Conservation (phyloP, 2,113 vertebrate species). For the Gavia stellata region DNA sequence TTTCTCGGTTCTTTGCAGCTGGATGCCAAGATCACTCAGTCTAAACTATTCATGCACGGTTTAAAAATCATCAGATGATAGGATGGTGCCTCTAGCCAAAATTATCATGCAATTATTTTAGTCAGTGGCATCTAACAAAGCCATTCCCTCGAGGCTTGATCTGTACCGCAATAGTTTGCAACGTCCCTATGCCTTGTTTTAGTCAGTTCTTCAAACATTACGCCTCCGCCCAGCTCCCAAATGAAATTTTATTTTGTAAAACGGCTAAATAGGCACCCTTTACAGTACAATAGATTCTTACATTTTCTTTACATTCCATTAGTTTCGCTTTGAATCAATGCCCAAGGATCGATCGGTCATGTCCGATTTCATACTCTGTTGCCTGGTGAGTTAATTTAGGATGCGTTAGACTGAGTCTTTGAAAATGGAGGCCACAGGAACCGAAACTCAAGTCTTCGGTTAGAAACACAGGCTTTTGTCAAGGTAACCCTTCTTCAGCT, state of each 20-base stretch:
- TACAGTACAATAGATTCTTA: background rate
- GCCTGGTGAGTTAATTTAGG: conserved; percentile 55
- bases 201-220: background rate
- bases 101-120: conserved; percentile 72
- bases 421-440: background rate
- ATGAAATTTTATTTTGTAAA: background rate
- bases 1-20: background rate
- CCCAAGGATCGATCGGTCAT: conserved; percentile 73
- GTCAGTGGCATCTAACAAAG: conserved; percentile 62
- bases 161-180: background rate
- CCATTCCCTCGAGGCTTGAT: conserved; percentile 44
- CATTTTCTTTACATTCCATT: conserved; percentile 63
- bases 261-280: background rate
- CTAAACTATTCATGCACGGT: conserved; percentile 51
- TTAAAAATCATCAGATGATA: conserved; percentile 73
- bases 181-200: background rate
- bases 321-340: conserved; percentile 56
- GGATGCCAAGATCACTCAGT: background rate
- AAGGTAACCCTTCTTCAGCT: background rate
- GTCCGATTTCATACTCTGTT: conserved; percentile 75
- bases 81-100: conserved; percentile 67
- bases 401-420: background rate
- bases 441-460: background rate
- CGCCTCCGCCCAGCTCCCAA: background rate
- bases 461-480: background rate